Base-by-base conservation (phyloP, 2,797 vertebrate genomes). In the Syngnathus rostellatus region DNA sequence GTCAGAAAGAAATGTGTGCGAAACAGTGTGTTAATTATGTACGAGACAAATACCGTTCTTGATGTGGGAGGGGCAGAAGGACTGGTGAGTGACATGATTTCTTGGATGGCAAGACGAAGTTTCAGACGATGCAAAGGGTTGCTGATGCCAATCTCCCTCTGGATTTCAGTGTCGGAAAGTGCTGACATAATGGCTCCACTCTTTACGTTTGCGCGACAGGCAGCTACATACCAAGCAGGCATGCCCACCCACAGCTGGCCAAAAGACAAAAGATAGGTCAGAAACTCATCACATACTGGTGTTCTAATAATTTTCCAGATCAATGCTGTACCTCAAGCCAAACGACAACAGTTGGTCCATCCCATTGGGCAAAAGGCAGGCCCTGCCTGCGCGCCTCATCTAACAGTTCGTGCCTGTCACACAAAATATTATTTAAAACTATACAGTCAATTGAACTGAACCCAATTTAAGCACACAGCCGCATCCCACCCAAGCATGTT, bases 141-240 rank as follows among this genome's bases (percentile, higher is more conserved):
- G 79, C 95, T 97, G 84, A 99, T 99, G 1, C 97, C 96, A 0
- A 99, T 99, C 80, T 98, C 97, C 4, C 97, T 84, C 77, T 98
- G 97, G 82, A 99, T 99, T 86, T 99, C 97, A 0, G 97, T 99
- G 87, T 99, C 96, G 0, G 97, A 99, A 61, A 98, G 86, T 0
- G 96, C 96, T 0, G 97, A 98, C 97, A 99, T 98, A 72, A 99
- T 99, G 74, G 97, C 96, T 2, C 97, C 97, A 0, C 96, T 98
- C 79, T 98, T 99, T 84, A 99, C 97, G 0, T 99, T 99, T 63
- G 97, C 97, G 25, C 97, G 92, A 77, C 97, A 99, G 0, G 97
- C 97, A 0, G 96, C 96, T 81, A 99, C 97, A 3, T 98, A 99
- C 96, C 97, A 99, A 61, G 96, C 95, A 0, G 97, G 97, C 97